Evolutionary conservation across 2,888 invertebrate genomes (phyloP).

Genomic region (Cabera pusaria): DNA sequence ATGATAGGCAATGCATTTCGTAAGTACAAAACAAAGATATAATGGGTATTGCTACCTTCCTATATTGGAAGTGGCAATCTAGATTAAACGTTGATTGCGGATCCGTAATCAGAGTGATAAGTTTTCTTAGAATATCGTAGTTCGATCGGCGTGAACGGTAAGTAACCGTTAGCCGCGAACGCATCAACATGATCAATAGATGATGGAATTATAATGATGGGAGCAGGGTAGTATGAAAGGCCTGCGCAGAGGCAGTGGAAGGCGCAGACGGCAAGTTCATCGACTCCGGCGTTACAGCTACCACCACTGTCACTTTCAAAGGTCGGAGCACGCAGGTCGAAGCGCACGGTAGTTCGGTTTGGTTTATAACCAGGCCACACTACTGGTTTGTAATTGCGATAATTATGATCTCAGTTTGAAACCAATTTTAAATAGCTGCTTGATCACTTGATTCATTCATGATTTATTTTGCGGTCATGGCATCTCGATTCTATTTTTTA

Average conservation of each 20-base stretch:
- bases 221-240: conserved; percentile 63
- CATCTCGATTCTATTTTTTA: no score
- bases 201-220: conserved; percentile 54
- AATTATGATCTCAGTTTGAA: not conserved
- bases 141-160: conserved; percentile 27
- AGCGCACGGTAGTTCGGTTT: conserved; percentile 20
- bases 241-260: conserved; percentile 45
- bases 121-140: conserved; percentile 27
- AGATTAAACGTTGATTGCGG: conserved; percentile 16
- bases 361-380: no score
- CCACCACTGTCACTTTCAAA: conserved; percentile 82
- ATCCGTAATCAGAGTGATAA: conserved; percentile 25
- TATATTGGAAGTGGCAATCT: conserved; percentile 17
- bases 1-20: conserved; percentile 11
- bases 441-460: no score
- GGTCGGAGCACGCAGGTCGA: conserved; percentile 62
- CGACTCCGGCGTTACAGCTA: conserved; percentile 63
- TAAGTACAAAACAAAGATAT: conserved; percentile 10
- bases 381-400: not conserved
- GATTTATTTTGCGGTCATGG: no score
- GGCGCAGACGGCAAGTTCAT: conserved; percentile 59
- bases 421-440: no score
- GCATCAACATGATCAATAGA: conserved; percentile 44
- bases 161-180: conserved; percentile 43
- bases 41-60: conserved; percentile 10